Evolutionary conservation across 2,888 invertebrate species (phyloP), one percentile per base, ranked within the genome.

Genomic region (Penaeus monodon): DNA sequence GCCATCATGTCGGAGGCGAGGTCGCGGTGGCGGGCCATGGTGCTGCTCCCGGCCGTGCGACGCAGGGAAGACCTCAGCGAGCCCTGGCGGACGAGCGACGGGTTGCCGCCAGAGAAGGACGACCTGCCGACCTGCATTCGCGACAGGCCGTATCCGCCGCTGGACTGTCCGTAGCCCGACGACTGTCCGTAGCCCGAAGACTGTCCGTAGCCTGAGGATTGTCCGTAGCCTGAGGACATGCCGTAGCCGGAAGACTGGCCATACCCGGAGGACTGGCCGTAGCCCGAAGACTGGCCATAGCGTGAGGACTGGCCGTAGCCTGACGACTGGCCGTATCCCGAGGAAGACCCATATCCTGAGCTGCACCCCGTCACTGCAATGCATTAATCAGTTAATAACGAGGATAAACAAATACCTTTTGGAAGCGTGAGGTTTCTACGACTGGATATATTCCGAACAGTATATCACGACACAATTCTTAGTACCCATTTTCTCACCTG

Each of bases 1-100:
- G 89, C 89, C 81, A 89, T 84, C 89, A 89, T 89, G 64, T 89
- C 89, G 4, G 89, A 89, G 44, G 89, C 88, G n/a, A 89, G 88
- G 79, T 89, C 89, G 29, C 89, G 74, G 65, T 80, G 84, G 17
- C 89, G 66, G 3, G 89, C 89, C 89, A 88, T 89, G 22, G 81
- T 84, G 29, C 81, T 76, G 27, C 77, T 84, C 8, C 81, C 78
- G 8, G 84, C 64, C 17, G 88, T 73, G n/a, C 89, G 81, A 22
- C 84, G 68, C 24, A 81, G 33, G 14, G 89, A 86, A 33, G 86
- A 57, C n/a, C 89, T 79, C 57, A 86, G 22, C 20, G 89, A 83
- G 33, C 88, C 77, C 44, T 84, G 88, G 33, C 86, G 81, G 64
- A 84, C 70, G 44, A 89, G 80, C 12, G 86, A 74, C 10, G 74